A percentile compares a stretch with the other conserved stretches of the same genome.
phyloP scores from a whole-genome alignment of 2,888 invertebrate species.

The Andrena dorsata region DNA sequence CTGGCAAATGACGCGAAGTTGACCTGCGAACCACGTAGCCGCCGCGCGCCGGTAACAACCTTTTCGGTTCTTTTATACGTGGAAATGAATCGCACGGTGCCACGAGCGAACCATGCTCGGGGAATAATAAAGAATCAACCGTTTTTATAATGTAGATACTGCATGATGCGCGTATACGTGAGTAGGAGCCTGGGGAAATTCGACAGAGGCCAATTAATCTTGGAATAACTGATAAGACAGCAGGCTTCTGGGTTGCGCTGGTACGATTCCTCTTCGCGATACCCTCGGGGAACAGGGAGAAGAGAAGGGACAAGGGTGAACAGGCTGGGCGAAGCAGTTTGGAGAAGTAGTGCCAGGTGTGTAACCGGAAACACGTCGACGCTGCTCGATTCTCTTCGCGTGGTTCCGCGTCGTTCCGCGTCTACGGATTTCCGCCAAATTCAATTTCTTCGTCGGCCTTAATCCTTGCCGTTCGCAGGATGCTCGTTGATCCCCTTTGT shows the following conservation, averaged over 20 bases:
- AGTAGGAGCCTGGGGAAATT: too few relatives aligned
- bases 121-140: slow-evolving; percentile 33
- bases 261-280: too few relatives aligned
- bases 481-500: slow-evolving; percentile 51
- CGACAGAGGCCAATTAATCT: too few relatives aligned
- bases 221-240: too few relatives aligned
- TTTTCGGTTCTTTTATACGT: slow-evolving; percentile 28
- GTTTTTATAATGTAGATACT: background rate
- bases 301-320: too few relatives aligned
- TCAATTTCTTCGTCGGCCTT: slow-evolving; percentile 58
- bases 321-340: slow-evolving; percentile 29
- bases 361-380: slow-evolving; percentile 44
- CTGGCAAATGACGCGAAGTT: slow-evolving; percentile 17
- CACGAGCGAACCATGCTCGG: slow-evolving; percentile 2
- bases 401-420: slow-evolving; percentile 28
- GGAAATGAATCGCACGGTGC: slow-evolving; percentile 25
- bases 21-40: slow-evolving; percentile 17
- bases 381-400: slow-evolving; percentile 16
- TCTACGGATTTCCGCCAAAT: slow-evolving; percentile 56
- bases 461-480: slow-evolving; percentile 42
- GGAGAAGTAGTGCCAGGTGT: slow-evolving; percentile 40
- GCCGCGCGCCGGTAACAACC: slow-evolving; percentile 10
- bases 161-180: too few relatives aligned
- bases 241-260: too few relatives aligned
- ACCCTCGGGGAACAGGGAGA: too few relatives aligned